phyloP scores from a whole-genome alignment of 2,888 invertebrate genomes.

The Acleris literana region DNA sequence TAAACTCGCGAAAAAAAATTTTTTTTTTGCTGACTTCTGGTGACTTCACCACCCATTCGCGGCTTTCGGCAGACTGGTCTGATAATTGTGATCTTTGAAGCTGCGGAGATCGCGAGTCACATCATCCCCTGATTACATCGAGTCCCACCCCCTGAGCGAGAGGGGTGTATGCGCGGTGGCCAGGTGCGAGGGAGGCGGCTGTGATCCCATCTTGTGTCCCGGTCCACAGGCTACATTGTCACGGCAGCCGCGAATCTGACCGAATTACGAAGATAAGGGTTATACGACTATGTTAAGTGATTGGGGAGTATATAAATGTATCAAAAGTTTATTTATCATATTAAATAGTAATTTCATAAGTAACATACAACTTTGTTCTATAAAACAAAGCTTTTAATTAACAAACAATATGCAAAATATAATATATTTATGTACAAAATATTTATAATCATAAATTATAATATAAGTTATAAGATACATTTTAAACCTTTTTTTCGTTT shows the following conservation, averaged over 20 bases:
- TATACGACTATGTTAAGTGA: constrained; percentile 5
- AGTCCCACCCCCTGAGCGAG: constrained; percentile 78
- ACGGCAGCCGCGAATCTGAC: constrained; percentile 72
- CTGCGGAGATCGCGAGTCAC: constrained; percentile 82
- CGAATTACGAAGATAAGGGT: constrained; percentile 56
- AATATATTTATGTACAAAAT: too few species aligned
- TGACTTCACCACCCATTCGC: constrained; percentile 77
- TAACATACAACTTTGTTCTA: too few species aligned
- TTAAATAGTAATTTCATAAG: too few species aligned
- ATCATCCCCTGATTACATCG: constrained; percentile 83
- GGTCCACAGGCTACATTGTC: constrained; percentile 83
- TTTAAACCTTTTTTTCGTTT: too few species aligned
- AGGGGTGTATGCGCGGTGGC: constrained; percentile 44
- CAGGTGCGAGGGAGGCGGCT: constrained; percentile 62
- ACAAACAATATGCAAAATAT: too few species aligned
- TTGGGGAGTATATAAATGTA: neutral
- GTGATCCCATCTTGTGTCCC: constrained; percentile 86
- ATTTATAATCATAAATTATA: too few species aligned
- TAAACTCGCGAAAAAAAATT: neutral
- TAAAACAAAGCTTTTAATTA: too few species aligned
- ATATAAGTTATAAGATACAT: too few species aligned
- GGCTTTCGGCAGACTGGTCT: constrained; percentile 82
- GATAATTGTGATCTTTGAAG: constrained; percentile 84
- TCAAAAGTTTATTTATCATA: too few species aligned
- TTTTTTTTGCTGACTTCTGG: constrained; percentile 40